Evolutionary conservation across 2,888 invertebrate species (phyloP), one percentile per base, ranked within the genome.

Genomic region (Dione juno): DNA sequence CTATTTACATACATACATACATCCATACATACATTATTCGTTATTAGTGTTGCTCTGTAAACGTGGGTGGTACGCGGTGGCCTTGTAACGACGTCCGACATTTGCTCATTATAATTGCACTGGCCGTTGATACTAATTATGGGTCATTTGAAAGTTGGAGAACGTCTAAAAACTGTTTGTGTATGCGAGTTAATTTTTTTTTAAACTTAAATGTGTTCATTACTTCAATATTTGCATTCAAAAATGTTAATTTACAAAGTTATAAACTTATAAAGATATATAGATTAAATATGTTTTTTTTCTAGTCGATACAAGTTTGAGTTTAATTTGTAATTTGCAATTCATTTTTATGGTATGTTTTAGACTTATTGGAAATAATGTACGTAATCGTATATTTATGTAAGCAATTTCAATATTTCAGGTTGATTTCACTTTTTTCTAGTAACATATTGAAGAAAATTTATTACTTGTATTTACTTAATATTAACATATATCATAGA

Each of bases 81-180:
- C 75, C 74, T 75, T 74, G 72, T 69, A 67, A 57, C 48, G 61
- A 67, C 70, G 74, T 74, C 75, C 68, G 75, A 70, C 71, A 71
- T 73, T 76, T 73, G 73, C 74, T 74, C 71, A 76, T 70, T 72
- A 74, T 76, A 73, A 74, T 76, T 76, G 70, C 71, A 54, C 43
- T 54, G 59, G 40, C 71, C 61, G 58, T 45, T 65, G 41, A 50
- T 66, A 59, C 54, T 67, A 43, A 68, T 68, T 54, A 45, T 35
- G 53, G 43, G 61, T 52, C 53, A 53, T 45, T 63, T 43, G 53
- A 59, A 64, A 64, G 64, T 52, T 37, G 50, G 50, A 50, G 52
- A 64, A 50, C 50, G 64, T 64, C 50, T 50, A 64, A 52, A 64
- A 19, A 14, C 52, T 64, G 52, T 37, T 37, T 28, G 19, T 61